Base-by-base conservation (phyloP, 2,888 invertebrate genomes). In the Acleris laterana region DNA sequence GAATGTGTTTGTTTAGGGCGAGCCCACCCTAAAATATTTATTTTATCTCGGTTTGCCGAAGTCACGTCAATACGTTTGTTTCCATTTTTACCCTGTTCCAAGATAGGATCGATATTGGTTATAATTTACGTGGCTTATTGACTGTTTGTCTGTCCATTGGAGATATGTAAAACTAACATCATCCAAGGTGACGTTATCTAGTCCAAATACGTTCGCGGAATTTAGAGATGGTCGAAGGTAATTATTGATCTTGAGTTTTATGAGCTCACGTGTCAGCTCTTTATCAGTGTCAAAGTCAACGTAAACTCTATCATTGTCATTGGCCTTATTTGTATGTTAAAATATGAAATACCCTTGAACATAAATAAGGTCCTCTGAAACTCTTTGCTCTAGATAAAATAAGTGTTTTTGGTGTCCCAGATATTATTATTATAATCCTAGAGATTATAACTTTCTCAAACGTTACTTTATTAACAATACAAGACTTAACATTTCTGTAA, bases 11-110 rank as follows among this genome's bases (percentile, higher is more conserved):
- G 89, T 91, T 92, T 92, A 93, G 93, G 92, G 86, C 88, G 86
- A 85, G 88, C 84, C 92, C 91, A 90, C 93, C 93, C 93, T 90
- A 90, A 91, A 91, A 93, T 93, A 93, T 93, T 93, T 92, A 91
- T 92, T 91, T 89, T 92, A 92, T 90, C 90, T 90, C 77, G 91
- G 93, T 92, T 91, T 90, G 90, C 91, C 90, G 91, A 87, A 88
- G 89, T 88, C 89, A 82, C 91, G 90, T 90, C 92, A 89, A 90
- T 88, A 91, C 62, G 89, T 88, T 87, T 89, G 89, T 90, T 89
- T 83, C 80, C 85, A 88, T 89, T 90, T 88, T 90, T 88, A 86
- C 85, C 82, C 80, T 71, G 80, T 83, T 85, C 82, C 83, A 82
- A 88, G 88, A 89, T 89, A 87, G 85, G 84, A 87, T 87, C 87